Conservation (phyloP, 2,888 invertebrate genomes). For the Conistra vaccinii region DNA sequence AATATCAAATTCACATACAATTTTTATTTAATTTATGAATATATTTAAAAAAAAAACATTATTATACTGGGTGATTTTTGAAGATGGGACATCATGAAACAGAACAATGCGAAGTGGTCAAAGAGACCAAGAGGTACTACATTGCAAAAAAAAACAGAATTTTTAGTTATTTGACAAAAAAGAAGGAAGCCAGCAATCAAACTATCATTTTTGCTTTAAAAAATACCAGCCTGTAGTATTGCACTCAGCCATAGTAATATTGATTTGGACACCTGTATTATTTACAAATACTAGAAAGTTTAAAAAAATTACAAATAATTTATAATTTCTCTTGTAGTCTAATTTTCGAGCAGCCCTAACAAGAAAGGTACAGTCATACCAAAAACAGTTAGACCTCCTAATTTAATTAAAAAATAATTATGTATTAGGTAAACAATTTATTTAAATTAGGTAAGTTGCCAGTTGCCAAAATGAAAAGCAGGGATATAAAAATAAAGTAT, state of each 20-base stretch:
- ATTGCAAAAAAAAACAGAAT: not conserved
- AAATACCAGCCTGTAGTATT: not conserved
- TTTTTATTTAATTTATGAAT: not conserved
- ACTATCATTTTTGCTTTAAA: not conserved
- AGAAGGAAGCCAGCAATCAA: no score
- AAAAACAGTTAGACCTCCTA: not conserved
- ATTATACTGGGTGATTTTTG: not conserved
- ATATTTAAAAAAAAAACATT: not conserved
- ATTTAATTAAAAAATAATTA: not conserved
- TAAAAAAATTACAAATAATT: not conserved
- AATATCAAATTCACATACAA: not conserved
- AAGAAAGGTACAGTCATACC: not conserved
- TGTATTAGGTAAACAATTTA: not conserved
- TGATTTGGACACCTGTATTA: not conserved
- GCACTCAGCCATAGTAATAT: not conserved
- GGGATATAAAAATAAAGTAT: not conserved
- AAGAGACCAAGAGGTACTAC: not conserved
- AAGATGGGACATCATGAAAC: not conserved
- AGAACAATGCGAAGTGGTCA: not conserved
- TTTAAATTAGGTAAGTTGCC: not conserved
- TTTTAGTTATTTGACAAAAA: not conserved
- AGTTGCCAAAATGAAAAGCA: not conserved
- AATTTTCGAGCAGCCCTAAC: conserved; percentile 10
- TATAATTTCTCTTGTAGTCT: not conserved
- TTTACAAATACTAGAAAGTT: no score